phyloP scores from a whole-genome alignment of 2,113 vertebrate genomes.

The Spilogale gracilis region DNA sequence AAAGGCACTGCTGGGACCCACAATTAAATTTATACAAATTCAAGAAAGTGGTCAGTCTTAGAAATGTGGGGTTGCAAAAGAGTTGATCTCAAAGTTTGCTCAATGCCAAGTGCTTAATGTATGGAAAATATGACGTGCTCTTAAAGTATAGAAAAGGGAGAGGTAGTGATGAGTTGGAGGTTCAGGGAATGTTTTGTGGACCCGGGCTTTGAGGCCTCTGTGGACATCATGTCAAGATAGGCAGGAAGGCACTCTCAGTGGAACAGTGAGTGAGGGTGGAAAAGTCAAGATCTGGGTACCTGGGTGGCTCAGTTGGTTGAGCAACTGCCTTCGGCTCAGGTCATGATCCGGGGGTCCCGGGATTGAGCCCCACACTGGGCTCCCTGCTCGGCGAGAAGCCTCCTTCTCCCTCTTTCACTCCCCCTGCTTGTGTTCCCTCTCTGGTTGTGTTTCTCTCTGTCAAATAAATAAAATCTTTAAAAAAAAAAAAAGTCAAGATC shows the following conservation, averaged over 20 bases:
- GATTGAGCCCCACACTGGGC: too few species aligned
- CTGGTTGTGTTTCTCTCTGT: too few species aligned
- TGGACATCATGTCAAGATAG: neutral
- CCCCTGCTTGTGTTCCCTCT: too few species aligned
- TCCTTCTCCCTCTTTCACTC: too few species aligned
- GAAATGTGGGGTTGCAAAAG: neutral
- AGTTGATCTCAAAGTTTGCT: neutral
- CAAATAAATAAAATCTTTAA: too few species aligned
- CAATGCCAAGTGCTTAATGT: neutral
- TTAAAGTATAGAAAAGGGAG: neutral
- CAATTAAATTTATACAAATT: neutral
- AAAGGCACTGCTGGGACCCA: slow-evolving; percentile 26
- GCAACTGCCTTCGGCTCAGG: too few species aligned
- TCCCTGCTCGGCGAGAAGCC: too few species aligned
- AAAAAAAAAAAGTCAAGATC: neutral
- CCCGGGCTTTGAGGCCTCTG: neutral
- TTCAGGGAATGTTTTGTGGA: neutral
- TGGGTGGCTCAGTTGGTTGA: too few species aligned
- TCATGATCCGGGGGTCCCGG: too few species aligned
- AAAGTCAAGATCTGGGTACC: neutral
- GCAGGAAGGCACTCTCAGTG: neutral
- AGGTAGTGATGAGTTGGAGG: neutral
- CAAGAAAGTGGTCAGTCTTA: slow-evolving; percentile 37
- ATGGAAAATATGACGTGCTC: neutral
- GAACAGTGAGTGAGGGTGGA: neutral